Conservation (phyloP, 1,140 invertebrate species). For the Leptopilina boulardi region DNA sequence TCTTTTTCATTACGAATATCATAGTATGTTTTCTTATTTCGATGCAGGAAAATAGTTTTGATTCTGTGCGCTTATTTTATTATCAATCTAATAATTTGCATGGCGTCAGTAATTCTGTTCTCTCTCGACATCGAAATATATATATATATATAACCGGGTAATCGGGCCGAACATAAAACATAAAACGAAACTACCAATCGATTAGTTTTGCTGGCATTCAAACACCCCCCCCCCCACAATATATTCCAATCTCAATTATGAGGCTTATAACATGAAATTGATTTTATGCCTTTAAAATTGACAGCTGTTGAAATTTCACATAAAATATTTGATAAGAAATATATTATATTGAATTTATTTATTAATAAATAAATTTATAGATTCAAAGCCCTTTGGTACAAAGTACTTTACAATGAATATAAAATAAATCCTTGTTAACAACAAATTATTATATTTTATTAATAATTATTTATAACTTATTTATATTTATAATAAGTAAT, state of each 20-base stretch:
- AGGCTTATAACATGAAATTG: slow-evolving; percentile 7
- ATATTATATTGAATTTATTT: too few relatives aligned
- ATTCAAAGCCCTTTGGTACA: too few relatives aligned
- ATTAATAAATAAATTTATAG: too few relatives aligned
- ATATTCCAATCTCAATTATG: neutral
- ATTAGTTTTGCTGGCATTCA: slow-evolving; percentile 13
- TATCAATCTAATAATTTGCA: slow-evolving; percentile 12
- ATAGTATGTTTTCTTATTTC: too few relatives aligned
- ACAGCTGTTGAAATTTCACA: neutral
- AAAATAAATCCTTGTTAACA: too few relatives aligned
- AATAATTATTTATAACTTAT: too few relatives aligned
- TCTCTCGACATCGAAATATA: neutral
- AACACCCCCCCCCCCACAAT: too few relatives aligned
- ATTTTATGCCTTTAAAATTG: neutral
- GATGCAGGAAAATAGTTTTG: neutral
- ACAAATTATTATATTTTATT: too few relatives aligned
- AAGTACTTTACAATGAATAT: too few relatives aligned
- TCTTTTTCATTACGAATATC: too few relatives aligned
- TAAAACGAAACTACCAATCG: slow-evolving; percentile 9
- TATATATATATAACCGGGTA: neutral
- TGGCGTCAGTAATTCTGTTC: neutral
- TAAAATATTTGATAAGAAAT: neutral
- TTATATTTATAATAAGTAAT: too few relatives aligned
- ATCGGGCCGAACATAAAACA: slow-evolving; percentile 16
- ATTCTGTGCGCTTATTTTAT: neutral